Evolutionary conservation across 1,140 invertebrate species (phyloP).

Genomic region (Conopomorpha cramerella): DNA sequence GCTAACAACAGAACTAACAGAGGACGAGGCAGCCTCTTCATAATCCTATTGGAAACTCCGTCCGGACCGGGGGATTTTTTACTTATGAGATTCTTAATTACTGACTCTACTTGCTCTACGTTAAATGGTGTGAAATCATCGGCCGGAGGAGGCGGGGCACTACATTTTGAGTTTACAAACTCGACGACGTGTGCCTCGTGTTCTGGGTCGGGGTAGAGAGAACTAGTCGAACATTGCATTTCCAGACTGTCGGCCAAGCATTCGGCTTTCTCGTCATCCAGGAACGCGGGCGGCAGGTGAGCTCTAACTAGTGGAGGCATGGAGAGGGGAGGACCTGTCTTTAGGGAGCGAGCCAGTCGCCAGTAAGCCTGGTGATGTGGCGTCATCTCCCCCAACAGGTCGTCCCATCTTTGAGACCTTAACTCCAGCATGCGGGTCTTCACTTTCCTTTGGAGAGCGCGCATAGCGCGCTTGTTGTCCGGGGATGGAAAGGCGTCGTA

Average conservation of each 20-base stretch:
- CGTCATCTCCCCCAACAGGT: not conserved
- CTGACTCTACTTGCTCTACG: not conserved
- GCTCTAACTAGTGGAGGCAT: not conserved
- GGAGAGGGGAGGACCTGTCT: not conserved
- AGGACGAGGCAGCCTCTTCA: not conserved
- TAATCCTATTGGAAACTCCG: not conserved
- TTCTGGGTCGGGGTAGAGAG: not conserved
- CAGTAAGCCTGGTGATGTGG: constrained; percentile 3
- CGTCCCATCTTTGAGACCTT: not conserved
- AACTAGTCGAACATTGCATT: not conserved
- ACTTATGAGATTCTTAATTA: not conserved
- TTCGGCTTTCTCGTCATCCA: constrained; percentile 3
- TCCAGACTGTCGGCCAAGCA: not conserved
- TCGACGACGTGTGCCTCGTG: not conserved
- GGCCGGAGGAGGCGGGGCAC: not conserved
- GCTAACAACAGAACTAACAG: not conserved
- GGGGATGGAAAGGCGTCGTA: not conserved
- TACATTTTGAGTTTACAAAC: too few relatives aligned
- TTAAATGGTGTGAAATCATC: not conserved
- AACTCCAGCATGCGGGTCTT: not conserved
- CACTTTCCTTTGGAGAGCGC: not conserved
- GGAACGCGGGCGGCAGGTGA: not conserved
- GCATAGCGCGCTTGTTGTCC: not conserved
- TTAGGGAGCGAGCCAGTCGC: constrained; percentile 1
- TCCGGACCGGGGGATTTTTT: not conserved